These are phyloP conservation scores for Enteromius fasciolatus DNA, from an alignment of 2,797 vertebrate genomes.

Conservation along the genomic window DNA sequence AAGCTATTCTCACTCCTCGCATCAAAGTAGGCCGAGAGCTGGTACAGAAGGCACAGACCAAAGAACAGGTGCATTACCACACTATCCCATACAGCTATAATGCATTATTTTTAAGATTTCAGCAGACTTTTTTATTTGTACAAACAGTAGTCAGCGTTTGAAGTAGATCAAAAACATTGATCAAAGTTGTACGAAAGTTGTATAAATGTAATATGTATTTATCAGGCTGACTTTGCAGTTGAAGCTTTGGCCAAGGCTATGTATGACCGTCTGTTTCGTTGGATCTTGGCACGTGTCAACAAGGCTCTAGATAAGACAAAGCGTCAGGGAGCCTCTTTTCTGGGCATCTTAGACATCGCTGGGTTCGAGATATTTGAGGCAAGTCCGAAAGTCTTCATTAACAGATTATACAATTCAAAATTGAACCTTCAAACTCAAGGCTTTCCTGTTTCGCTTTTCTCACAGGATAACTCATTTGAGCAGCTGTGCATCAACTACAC, in stretches of 20 bases:
- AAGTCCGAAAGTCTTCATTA: constrained; percentile 7
- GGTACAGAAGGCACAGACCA: constrained; percentile 98
- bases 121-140: background rate
- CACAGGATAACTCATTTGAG: constrained; percentile 91
- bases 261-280: constrained; percentile 93
- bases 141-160: background rate
- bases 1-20: constrained; percentile 84
- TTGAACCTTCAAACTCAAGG: background rate
- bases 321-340: constrained; percentile 92
- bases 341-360: constrained; percentile 97
- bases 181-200: background rate
- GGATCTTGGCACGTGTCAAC: constrained; percentile 91
- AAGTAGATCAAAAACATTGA: background rate
- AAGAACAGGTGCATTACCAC: constrained; percentile 86
- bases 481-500: constrained; percentile 96
- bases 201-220: background rate
- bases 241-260: constrained; percentile 95
- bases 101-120: background rate
- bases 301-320: constrained; percentile 97
- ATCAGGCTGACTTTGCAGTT: constrained; percentile 91
- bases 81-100: background rate
- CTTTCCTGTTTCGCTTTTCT: background rate
- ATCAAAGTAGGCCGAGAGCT: constrained; percentile 96
- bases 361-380: constrained; percentile 99
- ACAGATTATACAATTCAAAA: background rate